A percentile compares a stretch with the other conserved stretches of the same genome.
These are phyloP conservation scores for Pardosa pseudoannulata DNA, from an alignment of 2,888 invertebrate genomes.

Conservation along the genomic window DNA sequence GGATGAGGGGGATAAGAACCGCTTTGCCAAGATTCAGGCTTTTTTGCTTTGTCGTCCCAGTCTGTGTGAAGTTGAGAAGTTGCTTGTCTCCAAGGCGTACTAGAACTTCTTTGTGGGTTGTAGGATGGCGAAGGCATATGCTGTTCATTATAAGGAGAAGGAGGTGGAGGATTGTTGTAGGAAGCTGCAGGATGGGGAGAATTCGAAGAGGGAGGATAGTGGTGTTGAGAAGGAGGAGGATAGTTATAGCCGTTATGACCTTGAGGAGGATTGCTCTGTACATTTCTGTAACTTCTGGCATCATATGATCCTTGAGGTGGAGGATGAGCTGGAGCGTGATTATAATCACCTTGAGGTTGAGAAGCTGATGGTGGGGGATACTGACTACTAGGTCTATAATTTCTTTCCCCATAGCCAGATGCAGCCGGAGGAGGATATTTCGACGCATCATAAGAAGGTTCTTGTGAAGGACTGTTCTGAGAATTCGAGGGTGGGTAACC, in stretches of 20 bases:
- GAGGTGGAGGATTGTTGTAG: background rate
- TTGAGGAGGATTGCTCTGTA: background rate
- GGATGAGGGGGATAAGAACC: conserved; percentile 28
- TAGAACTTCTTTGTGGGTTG: conserved; percentile 24
- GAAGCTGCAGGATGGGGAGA: background rate
- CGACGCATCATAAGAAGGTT: background rate
- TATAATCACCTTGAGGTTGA: background rate
- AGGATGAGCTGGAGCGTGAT: conserved; percentile 6
- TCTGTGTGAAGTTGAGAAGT: conserved; percentile 23
- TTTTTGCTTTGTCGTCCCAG: conserved; percentile 56
- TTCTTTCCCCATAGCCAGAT: background rate
- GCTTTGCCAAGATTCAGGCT: conserved; percentile 18
- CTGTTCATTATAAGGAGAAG: background rate
- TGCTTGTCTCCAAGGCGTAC: conserved; percentile 43
- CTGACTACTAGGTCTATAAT: conserved; percentile 31
- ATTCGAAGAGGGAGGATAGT: background rate
- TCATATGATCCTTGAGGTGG: conserved; percentile 56
- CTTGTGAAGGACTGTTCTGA: background rate
- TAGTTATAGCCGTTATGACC: background rate
- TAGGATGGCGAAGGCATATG: background rate
- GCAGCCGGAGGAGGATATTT: background rate
- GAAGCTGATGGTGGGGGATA: conserved; percentile 20
- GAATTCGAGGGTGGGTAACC: conserved; percentile 8
- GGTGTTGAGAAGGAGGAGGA: background rate
- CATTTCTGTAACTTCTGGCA: conserved; percentile 22